These are phyloP conservation scores for Marmota monax DNA, from an alignment of 2,113 vertebrate genomes.

Conservation along the genomic window DNA sequence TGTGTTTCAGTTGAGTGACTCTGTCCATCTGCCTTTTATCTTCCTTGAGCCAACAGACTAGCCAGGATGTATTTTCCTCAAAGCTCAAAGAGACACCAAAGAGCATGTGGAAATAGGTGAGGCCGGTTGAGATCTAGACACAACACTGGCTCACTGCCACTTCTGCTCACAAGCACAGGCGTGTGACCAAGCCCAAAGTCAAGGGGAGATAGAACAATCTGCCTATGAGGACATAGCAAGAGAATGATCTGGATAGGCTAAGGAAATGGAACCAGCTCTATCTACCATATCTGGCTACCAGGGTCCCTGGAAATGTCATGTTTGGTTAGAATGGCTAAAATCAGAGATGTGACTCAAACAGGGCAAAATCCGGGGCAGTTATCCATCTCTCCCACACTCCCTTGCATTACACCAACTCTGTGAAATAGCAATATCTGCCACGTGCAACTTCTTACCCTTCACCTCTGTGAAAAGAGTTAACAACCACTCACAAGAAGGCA, in stretches of 20 bases:
- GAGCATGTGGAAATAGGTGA: not conserved
- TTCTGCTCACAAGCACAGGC: not conserved
- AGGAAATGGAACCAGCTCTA: not conserved
- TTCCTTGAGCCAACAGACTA: not conserved
- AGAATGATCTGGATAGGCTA: not conserved
- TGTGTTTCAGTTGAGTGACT: not conserved
- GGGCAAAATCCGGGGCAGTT: not conserved
- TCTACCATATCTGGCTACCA: not conserved
- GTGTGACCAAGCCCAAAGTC: not conserved
- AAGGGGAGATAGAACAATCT: not conserved
- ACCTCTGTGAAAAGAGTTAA: rapidly evolving
- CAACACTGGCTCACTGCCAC: not conserved
- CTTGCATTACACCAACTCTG: not conserved
- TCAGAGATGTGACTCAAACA: not conserved
- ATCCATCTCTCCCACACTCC: not conserved
- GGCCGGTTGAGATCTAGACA: not conserved
- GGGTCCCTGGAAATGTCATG: not conserved
- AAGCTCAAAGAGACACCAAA: not conserved
- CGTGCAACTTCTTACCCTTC: not conserved
- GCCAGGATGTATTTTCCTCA: not conserved
- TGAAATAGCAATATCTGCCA: not conserved
- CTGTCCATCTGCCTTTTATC: not conserved
- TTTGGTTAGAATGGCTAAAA: not conserved
- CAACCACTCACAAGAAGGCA: not conserved
- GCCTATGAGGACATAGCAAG: rapidly evolving